These are phyloP conservation scores for Glaucomys volans DNA, from an alignment of 2,113 vertebrate genomes.

Conservation along the genomic window DNA sequence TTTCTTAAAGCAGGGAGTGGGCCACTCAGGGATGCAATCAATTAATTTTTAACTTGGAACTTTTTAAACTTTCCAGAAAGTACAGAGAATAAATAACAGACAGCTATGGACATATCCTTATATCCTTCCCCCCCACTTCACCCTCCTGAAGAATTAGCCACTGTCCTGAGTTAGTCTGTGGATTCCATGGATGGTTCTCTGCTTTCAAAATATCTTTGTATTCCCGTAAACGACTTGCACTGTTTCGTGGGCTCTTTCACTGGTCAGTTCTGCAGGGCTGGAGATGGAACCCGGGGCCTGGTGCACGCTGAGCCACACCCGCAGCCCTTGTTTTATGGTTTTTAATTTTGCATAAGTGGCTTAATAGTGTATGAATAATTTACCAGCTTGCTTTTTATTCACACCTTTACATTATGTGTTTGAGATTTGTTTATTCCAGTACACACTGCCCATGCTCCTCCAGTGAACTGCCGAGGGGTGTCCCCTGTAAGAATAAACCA, in stretches of 20 bases:
- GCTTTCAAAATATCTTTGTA: not conserved
- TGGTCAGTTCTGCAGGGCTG: not conserved
- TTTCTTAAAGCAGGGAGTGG: not conserved
- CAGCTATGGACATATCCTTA: not conserved
- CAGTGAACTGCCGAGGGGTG: not conserved
- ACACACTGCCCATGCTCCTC: too few species aligned
- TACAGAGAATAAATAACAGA: not conserved
- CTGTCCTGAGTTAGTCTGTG: not conserved
- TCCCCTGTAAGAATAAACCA: not conserved
- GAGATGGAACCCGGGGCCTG: not conserved
- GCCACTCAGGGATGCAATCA: not conserved
- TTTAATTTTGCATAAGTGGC: not conserved
- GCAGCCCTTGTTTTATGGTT: not conserved
- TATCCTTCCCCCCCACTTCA: not conserved
- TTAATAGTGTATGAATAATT: not conserved
- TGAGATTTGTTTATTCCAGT: not conserved
- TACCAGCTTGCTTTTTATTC: not conserved
- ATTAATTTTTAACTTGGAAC: not conserved
- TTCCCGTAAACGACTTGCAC: not conserved
- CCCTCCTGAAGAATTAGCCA: not conserved
- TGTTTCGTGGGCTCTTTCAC: not conserved
- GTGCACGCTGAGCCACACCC: not conserved
- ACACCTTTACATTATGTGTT: not conserved
- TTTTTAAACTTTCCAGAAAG: slow-evolving; percentile 6
- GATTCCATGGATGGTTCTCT: not conserved